These are phyloP conservation scores for Falco punctatus DNA, from an alignment of 2,113 vertebrate genomes.

Conservation along the genomic window DNA sequence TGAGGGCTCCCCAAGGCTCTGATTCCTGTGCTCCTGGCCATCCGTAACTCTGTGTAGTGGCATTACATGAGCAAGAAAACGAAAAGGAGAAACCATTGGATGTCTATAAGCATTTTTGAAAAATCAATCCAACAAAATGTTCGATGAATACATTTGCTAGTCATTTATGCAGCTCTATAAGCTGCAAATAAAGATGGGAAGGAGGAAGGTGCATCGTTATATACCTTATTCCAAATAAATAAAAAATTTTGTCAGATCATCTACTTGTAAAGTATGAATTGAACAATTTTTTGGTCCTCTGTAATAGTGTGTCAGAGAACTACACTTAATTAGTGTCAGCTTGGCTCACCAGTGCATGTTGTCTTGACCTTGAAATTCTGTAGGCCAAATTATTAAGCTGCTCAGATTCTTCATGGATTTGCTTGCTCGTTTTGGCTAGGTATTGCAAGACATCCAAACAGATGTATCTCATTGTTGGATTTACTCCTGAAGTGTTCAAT, in stretches of 20 bases:
- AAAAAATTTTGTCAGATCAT: not conserved
- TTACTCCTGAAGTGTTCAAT: not conserved
- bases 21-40: not conserved
- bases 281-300: not conserved
- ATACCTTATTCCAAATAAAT: not conserved
- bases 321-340: not conserved
- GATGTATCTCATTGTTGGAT: not conserved
- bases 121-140: not conserved
- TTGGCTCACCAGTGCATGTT: not conserved
- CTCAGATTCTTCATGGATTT: not conserved
- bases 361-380: not conserved
- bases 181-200: constrained; percentile 12
- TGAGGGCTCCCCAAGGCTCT: not conserved
- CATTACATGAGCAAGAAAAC: not conserved
- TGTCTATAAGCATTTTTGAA: not conserved
- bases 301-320: not conserved
- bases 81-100: not conserved
- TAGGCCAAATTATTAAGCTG: not conserved
- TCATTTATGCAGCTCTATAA: not conserved
- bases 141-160: not conserved
- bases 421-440: not conserved
- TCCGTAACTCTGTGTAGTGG: not conserved
- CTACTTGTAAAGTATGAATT: not conserved
- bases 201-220: not conserved
- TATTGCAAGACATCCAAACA: not conserved